Evolutionary conservation across 2,113 vertebrate genomes (phyloP), one percentile per base, ranked within the genome.

Genomic region (Vulpes vulpes): DNA sequence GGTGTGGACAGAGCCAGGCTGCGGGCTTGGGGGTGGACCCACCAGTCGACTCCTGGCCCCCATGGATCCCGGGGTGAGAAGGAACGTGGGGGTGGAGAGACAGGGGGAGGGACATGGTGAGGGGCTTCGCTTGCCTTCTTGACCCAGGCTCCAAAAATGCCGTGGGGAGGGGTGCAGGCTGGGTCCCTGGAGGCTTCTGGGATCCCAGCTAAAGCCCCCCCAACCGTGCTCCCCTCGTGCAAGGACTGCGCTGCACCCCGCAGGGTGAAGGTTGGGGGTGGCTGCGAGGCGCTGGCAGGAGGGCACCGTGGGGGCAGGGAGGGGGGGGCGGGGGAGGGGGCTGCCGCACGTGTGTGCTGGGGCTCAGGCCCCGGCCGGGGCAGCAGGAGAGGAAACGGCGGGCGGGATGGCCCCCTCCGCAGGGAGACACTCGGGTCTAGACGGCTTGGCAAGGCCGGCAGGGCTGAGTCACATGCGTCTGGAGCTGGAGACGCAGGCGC

Each of bases 391-490:
- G 97, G 97, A 97, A 98, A 95, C 62, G 4, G 84, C 51, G 8
- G 79, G 89, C 80, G 10, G 96, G 80, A 93, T 64, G 38, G 57
- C 88, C 95, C 91, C 94, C 93, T 97, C 96, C 71, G 4, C 43
- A 4, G 95, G 95, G 91, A 97, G 96, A 89, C 93, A n/a, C 96
- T 97, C 20, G 82, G 95, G 97, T 98, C 98, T 98, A 98, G 98
- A 98, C 97, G 11, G 95, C 94, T 98, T 98, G 98, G 98, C 98
- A 97, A 67, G 92, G 79, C 84, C 51, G 2, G 57, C 81, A 11
- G 86, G 93, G 93, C 97, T 98, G 98, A 97, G 95, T 97, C 97
- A 98, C 97, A 95, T 83, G 93, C 6, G 95, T 98, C 98, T 98
- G 97, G 96, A 98, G 97, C 78, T 27, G 91, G 94, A 97, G 91